Conservation (phyloP, 2,797 vertebrate genomes). For the Gastrophryne carolinensis region DNA sequence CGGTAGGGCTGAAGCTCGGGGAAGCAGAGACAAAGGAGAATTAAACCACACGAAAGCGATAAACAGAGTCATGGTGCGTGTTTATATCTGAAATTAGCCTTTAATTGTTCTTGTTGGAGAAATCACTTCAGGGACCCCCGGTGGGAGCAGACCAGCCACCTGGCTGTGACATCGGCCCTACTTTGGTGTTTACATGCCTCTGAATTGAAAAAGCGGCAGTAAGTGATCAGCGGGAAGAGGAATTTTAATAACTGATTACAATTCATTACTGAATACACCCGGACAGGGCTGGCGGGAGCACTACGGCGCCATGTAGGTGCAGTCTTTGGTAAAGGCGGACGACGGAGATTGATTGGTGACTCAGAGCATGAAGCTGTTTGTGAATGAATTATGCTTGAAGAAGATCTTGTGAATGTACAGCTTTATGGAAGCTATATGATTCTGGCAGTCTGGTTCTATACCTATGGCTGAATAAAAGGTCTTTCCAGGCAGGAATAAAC, state of each 20-base stretch:
- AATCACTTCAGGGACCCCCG: constrained; percentile 1
- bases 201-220: background rate
- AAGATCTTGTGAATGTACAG: too few species aligned
- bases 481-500: too few species aligned
- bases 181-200: background rate
- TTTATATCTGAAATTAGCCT: constrained; percentile 36
- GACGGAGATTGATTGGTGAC: too few species aligned
- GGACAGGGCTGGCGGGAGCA: background rate
- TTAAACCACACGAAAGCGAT: constrained; percentile 24
- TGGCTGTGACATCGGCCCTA: background rate
- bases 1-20: background rate
- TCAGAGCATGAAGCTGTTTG: too few species aligned
- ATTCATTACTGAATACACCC: background rate
- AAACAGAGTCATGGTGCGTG: constrained; percentile 29
- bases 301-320: too few species aligned
- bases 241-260: background rate
- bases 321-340: too few species aligned
- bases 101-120: constrained; percentile 34
- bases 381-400: too few species aligned
- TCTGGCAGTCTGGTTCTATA: too few species aligned
- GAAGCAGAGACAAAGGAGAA: constrained; percentile 2
- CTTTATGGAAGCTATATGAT: too few species aligned
- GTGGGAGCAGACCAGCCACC: background rate
- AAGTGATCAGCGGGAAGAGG: background rate
- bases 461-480: too few species aligned